These are phyloP conservation scores for Diploptera punctata DNA, from an alignment of 2,888 invertebrate genomes.

Conservation along the genomic window DNA sequence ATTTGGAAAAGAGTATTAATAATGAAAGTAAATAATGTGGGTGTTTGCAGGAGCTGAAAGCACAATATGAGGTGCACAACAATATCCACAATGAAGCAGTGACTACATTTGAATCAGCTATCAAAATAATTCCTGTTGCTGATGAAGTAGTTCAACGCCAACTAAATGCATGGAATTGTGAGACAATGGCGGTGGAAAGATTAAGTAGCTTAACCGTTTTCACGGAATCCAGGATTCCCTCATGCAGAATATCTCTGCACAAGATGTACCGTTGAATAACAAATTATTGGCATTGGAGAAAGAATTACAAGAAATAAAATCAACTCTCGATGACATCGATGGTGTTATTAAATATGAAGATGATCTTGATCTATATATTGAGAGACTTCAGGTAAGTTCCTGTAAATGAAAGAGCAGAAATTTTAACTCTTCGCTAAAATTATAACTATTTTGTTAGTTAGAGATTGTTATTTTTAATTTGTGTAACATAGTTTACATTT, in stretches of 20 bases:
- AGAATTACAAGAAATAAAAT: constrained; percentile 76
- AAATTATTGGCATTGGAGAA: constrained; percentile 77
- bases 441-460: no score
- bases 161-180: constrained; percentile 78
- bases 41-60: constrained; percentile 72
- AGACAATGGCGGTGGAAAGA: constrained; percentile 78
- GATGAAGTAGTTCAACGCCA: constrained; percentile 84
- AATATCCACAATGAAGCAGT: constrained; percentile 76
- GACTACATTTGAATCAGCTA: constrained; percentile 75
- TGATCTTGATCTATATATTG: constrained; percentile 80
- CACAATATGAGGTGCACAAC: constrained; percentile 84
- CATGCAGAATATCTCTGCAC: constrained; percentile 68
- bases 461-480: no score
- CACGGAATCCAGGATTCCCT: constrained; percentile 45
- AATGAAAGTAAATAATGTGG: no score
- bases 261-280: constrained; percentile 75
- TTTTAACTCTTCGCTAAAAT: no score
- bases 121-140: constrained; percentile 80
- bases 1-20: no score
- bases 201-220: constrained; percentile 68
- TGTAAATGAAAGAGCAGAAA: no score
- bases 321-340: constrained; percentile 72
- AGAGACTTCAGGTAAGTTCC: constrained; percentile 67
- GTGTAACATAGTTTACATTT: no score
- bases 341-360: constrained; percentile 85